Base-by-base conservation (phyloP, 2,797 vertebrate species). In the Chiropotes sagulatus region DNA sequence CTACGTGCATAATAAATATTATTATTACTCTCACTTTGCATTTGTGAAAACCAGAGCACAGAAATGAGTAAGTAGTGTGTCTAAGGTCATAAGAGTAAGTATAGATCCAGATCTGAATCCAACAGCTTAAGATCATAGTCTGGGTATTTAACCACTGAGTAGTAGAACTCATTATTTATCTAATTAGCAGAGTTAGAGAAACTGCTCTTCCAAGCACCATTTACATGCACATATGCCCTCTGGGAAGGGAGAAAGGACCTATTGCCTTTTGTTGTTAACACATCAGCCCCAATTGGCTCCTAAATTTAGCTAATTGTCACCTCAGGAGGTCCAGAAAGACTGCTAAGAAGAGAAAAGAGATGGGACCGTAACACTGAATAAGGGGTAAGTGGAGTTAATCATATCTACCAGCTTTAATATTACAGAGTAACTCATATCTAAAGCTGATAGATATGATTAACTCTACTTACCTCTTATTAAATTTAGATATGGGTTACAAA, bases 291-390 rank as follows among this genome's bases (percentile, higher is more conserved):
- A 97, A 46, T 44, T n/a, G 48, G n/a, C 81, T 88, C 61, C 78
- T 90, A 96, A 93, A 85, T 90, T 80, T 94, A 93, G 88, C 33
- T 75, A 78, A 58, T 79, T 83, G 26, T 89, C 83, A 83, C n/a
- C 33, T 85, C 39, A 41, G n/a, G 26, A 82, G 78, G n/a, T 30
- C 15, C 50, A 78, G 50, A 88, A 39, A 88, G 41, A 80, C 22
- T 90, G 19, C 22, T 28, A 52, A 70, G 41, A 91, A 14, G 61
- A 82, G 26, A 92, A 86, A 54, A 88, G 46, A 90, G 19, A 94
- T 85, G 33, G 44, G 26, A 88, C 11, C 52, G 3, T 10, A 78
- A 73, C 39, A 88, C 85, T 67, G 80, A 93, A 93, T 75, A 48
- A 85, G 15, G 86, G 19, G 36, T 46, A 92, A 85, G 28, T 33